Evolutionary conservation across 2,888 invertebrate species (phyloP).

Genomic region (Perizoma flavofasciatum): DNA sequence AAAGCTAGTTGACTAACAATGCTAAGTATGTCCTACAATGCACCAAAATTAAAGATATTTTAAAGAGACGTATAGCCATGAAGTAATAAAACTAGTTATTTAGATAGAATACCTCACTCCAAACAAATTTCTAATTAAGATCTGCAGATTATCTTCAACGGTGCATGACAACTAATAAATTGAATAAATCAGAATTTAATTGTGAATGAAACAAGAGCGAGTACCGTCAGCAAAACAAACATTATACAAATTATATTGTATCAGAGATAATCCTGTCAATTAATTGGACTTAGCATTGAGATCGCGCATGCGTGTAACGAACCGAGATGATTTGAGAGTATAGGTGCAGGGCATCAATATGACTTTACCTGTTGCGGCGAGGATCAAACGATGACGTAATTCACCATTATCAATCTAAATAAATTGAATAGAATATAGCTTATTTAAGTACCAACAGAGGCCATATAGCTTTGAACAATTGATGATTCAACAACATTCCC

Average conservation of each 20-base stretch:
- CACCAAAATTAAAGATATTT: no score
- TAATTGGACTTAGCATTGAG: conserved; percentile 80
- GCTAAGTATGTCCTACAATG: no score
- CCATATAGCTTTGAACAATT: no score
- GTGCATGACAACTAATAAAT: conserved; percentile 21
- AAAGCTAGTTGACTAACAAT: no score
- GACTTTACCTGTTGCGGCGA: conserved; percentile 41
- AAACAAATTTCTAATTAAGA: conserved; percentile 9
- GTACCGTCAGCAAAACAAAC: conserved; percentile 75
- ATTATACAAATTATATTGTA: conserved; percentile 81
- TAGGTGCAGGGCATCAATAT: conserved; percentile 59
- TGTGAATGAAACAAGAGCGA: conserved; percentile 57
- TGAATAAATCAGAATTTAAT: conserved; percentile 53
- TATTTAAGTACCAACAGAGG: no score
- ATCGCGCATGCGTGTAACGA: conserved; percentile 76
- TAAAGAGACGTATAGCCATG: no score
- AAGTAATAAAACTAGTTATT: no score
- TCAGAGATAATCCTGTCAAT: conserved; percentile 83
- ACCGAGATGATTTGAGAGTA: conserved; percentile 63
- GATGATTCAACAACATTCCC: no score
- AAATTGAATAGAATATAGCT: no score
- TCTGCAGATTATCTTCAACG: conserved; percentile 6
- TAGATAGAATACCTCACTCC: not conserved
- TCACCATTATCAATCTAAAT: no score
- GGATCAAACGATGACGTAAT: no score